These are phyloP conservation scores for Anhinga anhinga DNA, from an alignment of 2,113 vertebrate genomes.

Conservation along the genomic window DNA sequence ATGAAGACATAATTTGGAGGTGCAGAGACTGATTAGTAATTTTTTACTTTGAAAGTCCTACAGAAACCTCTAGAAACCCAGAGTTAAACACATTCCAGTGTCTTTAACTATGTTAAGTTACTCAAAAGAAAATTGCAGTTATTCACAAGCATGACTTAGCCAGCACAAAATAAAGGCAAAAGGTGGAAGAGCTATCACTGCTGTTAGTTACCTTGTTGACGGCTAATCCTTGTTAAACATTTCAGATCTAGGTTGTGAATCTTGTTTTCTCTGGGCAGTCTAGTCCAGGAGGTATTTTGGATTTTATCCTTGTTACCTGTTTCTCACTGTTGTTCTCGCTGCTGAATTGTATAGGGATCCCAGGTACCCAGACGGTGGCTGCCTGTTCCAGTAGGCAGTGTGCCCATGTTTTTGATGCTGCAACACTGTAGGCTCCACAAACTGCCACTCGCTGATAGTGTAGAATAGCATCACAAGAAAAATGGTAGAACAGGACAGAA, in stretches of 20 bases:
- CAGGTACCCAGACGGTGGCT: background rate
- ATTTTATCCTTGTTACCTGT: background rate
- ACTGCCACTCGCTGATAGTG: background rate
- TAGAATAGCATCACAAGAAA: background rate
- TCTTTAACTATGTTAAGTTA: background rate
- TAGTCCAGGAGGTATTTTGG: background rate
- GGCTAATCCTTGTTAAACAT: background rate
- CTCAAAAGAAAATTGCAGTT: background rate
- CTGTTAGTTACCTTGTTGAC: background rate
- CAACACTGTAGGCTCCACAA: fast-evolving
- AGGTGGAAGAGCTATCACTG: background rate
- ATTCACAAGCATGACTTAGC: background rate
- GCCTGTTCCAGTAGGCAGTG: background rate
- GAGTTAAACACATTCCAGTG: background rate
- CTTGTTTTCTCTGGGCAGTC: background rate
- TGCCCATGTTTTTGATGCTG: background rate
- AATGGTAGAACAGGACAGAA: background rate
- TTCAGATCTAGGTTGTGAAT: background rate
- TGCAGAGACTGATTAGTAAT: background rate
- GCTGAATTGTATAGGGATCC: background rate
- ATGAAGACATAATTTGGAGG: background rate
- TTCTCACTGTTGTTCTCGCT: background rate
- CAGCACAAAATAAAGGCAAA: background rate
- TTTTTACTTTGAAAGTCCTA: background rate
- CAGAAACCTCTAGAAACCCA: background rate